Evolutionary conservation across 1,140 invertebrate genomes (phyloP), one percentile per base, ranked within the genome.

Genomic region (Aphidius gifuensis): DNA sequence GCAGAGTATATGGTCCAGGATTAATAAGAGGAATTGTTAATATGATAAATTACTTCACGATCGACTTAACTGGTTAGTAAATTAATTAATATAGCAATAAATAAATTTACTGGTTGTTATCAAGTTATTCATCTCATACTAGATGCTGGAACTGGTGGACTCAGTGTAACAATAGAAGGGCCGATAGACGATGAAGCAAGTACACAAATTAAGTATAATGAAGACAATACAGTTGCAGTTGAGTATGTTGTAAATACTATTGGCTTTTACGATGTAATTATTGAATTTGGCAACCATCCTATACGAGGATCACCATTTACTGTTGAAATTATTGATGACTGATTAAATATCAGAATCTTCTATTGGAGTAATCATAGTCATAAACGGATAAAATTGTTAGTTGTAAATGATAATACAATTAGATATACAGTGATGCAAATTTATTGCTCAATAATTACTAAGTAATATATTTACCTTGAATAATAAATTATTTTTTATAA

Each of bases 1-100:
- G 92, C 70, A 86, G 87, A 69, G 94, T 93, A 5, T 94, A 86
- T 70, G 94, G 94, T 8, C 90, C 92, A 3, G 94, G 94, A 16
- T 75, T 97, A 50, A 86, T 93, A 49, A 85, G 86, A 58, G 94
- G 92, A 58, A 81, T 89, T 56, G 87, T 92, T n/a, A 87, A 92
- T 68, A 83, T 90, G 74, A 82, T 87, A 4, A 93, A 94, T 68
- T 82, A 87, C 32, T 97, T 97, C 73, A 92, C 90, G 4, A 91
- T 97, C 3, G 93, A 96, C 81, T 96, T 93, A 2, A 91, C 88
- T 83, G 90, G 89, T 83, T 80, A 76, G 71, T 75, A 46, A 57
- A 65, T 62, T 23, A 58, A 32, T 57, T 45, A 23, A 2, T 23
- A 23, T 45, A 43, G n/a, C n/a, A 32, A 7, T 49, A 55, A 46